A percentile compares a stretch with the other conserved stretches of the same genome.
Evolutionary conservation across 2,888 invertebrate species (phyloP).

Genomic region (Drosophila barbarae): DNA sequence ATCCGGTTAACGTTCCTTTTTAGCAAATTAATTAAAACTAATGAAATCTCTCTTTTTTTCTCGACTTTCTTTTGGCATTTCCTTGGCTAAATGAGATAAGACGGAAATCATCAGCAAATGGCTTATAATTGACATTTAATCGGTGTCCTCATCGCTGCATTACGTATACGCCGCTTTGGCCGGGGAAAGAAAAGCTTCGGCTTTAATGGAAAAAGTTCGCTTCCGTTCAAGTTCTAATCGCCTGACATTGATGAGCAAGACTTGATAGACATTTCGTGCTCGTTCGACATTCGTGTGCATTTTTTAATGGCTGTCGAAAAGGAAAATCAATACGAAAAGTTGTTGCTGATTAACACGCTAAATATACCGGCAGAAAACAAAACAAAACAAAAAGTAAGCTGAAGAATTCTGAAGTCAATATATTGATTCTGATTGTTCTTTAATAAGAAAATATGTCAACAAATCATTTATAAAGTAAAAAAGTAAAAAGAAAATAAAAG

Average conservation of each 20-base stretch:
- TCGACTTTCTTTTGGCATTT: conserved; percentile 5
- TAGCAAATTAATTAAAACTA: conserved; percentile 36
- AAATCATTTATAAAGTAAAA: background rate
- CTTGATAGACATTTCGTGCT: conserved; percentile 64
- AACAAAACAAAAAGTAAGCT: conserved; percentile 12
- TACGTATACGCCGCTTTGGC: conserved; percentile 17
- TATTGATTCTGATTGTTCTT: background rate
- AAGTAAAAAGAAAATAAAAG: background rate
- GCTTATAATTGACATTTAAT: conserved; percentile 41
- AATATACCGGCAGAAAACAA: conserved; percentile 27
- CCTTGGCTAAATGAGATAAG: conserved; percentile 7
- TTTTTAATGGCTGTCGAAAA: conserved; percentile 52
- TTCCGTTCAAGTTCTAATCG: conserved; percentile 29
- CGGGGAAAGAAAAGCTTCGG: background rate
- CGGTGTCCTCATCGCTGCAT: conserved; percentile 11
- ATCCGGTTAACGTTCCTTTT: conserved; percentile 13
- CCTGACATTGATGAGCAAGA: conserved; percentile 40
- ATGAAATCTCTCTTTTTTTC: conserved; percentile 24
- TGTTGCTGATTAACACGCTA: conserved; percentile 50
- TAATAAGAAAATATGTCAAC: background rate
- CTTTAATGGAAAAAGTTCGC: conserved; percentile 46
- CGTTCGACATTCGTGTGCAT: conserved; percentile 45
- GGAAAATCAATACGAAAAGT: conserved; percentile 59
- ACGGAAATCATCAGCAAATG: conserved; percentile 35
- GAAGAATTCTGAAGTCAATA: background rate